phyloP scores from a whole-genome alignment of 1,140 invertebrate genomes.

The Euwallacea fornicatus region DNA sequence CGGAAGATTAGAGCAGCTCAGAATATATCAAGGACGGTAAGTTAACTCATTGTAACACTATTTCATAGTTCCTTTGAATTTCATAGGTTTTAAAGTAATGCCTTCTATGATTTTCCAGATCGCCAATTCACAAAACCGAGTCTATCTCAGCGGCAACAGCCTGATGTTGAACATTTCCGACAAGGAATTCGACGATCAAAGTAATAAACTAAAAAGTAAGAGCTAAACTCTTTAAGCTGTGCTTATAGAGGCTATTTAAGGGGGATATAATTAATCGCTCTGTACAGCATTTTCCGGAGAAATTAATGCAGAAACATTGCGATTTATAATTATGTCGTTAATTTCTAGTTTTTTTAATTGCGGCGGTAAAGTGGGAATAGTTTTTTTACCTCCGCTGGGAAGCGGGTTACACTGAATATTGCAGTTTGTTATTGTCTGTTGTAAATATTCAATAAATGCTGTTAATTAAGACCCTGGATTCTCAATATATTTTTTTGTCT shows the following conservation, averaged over 20 bases:
- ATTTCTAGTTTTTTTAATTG: no score
- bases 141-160: constrained; percentile 89
- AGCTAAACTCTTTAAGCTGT: constrained; percentile 49
- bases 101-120: constrained; percentile 63
- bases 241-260: no score
- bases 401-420: constrained; percentile 14
- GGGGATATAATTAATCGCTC: no score
- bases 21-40: constrained; percentile 94
- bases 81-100: no score
- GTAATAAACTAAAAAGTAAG: constrained; percentile 84
- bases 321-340: no score
- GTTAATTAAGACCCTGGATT: constrained; percentile 16
- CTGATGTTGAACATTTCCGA: constrained; percentile 98
- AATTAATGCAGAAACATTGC: no score
- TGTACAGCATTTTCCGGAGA: no score
- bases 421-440: constrained; percentile 30
- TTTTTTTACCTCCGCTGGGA: no score
- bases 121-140: constrained; percentile 91
- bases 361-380: no score
- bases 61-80: no score
- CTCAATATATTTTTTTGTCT: not conserved
- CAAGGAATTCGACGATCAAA: constrained; percentile 85
- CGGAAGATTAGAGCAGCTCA: constrained; percentile 97
- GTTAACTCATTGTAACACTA: constrained; percentile 39
- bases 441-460: constrained; percentile 33